These are phyloP conservation scores for Dinomys branickii DNA, from an alignment of 2,113 vertebrate genomes.

Conservation along the genomic window DNA sequence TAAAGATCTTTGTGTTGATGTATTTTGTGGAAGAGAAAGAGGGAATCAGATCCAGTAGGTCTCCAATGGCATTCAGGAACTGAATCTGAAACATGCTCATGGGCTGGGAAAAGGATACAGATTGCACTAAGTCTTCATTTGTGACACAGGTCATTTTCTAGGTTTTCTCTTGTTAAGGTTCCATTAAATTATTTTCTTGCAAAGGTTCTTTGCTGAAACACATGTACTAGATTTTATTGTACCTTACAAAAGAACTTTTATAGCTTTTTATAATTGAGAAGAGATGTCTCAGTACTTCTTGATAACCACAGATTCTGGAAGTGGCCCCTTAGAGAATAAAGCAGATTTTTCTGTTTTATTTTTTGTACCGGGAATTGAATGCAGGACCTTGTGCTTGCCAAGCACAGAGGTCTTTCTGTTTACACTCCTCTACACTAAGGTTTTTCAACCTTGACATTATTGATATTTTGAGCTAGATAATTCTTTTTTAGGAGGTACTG, in stretches of 20 bases:
- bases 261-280: neutral
- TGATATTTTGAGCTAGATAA: neutral
- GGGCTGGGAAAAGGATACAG: conserved; percentile 84
- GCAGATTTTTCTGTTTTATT: neutral
- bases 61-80: conserved; percentile 92
- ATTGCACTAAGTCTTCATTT: neutral
- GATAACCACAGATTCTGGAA: neutral
- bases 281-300: neutral
- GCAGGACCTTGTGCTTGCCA: too few species aligned
- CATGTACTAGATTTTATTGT: neutral
- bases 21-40: conserved; percentile 83
- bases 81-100: conserved; percentile 89
- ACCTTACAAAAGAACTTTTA: neutral
- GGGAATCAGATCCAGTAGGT: conserved; percentile 94
- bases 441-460: neutral
- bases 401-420: neutral
- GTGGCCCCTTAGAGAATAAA: neutral
- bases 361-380: too few species aligned
- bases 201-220: neutral
- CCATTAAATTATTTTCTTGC: neutral
- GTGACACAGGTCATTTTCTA: neutral
- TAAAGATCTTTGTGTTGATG: conserved; percentile 44
- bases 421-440: neutral
- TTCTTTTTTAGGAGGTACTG: neutral
- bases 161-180: neutral